These are phyloP conservation scores for Echinops telfairi DNA, from an alignment of 2,113 vertebrate species.

Conservation along the genomic window DNA sequence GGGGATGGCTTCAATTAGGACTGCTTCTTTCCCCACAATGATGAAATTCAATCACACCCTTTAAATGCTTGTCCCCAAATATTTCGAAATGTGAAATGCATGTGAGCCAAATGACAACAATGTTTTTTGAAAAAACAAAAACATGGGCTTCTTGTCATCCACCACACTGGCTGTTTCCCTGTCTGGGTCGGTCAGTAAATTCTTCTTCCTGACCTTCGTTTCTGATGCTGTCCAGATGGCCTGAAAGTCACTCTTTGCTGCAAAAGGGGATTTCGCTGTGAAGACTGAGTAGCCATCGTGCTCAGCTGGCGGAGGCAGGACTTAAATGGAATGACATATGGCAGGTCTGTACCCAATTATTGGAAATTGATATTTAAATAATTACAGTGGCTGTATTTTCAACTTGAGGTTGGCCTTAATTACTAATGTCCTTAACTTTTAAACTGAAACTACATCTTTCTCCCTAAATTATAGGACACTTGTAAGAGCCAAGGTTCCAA, in stretches of 20 bases:
- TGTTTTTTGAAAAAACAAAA: constrained; percentile 78
- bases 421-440: constrained; percentile 33
- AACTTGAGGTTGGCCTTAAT: background rate
- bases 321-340: background rate
- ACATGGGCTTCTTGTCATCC: constrained; percentile 77
- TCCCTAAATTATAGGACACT: constrained; percentile 33
- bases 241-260: constrained; percentile 71
- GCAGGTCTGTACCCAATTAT: background rate
- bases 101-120: constrained; percentile 80
- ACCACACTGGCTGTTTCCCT: constrained; percentile 65
- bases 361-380: constrained; percentile 49
- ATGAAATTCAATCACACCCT: constrained; percentile 73
- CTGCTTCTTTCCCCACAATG: constrained; percentile 23
- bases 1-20: constrained; percentile 13
- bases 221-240: constrained; percentile 80
- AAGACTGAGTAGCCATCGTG: constrained; percentile 40
- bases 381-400: background rate
- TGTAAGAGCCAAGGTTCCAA: background rate
- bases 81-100: constrained; percentile 78
- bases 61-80: constrained; percentile 79
- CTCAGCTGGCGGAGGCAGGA: constrained; percentile 2
- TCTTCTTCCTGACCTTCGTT: constrained; percentile 77
- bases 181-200: constrained; percentile 73
- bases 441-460: background rate
- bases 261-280: constrained; percentile 63